These are phyloP conservation scores for Mirounga angustirostris DNA, from an alignment of 2,113 vertebrate species.

Conservation along the genomic window DNA sequence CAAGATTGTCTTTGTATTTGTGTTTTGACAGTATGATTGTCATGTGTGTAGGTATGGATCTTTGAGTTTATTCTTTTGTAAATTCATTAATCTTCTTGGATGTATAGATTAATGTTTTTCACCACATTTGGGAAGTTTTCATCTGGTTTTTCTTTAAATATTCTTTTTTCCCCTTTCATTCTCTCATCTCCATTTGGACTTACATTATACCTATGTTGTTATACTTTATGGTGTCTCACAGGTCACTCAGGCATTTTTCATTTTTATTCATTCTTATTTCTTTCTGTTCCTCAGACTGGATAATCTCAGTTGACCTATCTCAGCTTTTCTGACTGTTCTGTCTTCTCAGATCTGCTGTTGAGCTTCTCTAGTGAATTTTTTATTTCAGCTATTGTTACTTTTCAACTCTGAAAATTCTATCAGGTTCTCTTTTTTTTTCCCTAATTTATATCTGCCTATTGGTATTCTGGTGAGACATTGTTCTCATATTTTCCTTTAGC, in stretches of 20 bases:
- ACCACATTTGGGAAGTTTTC: background rate
- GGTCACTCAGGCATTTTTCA: background rate
- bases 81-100: background rate
- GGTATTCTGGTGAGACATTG: background rate
- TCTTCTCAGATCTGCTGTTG: background rate
- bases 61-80: background rate
- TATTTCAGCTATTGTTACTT: background rate
- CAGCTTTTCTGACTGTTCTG: background rate
- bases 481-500: background rate
- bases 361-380: background rate
- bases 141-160: background rate
- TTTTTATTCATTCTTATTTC: constrained; percentile 5
- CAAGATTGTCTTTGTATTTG: background rate
- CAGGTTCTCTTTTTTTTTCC: background rate
- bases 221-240: background rate
- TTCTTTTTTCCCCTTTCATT: background rate
- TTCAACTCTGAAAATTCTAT: background rate
- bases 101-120: background rate
- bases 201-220: background rate
- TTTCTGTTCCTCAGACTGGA: background rate
- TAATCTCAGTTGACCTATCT: background rate
- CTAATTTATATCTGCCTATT: background rate
- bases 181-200: background rate
- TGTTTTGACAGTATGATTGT: background rate
- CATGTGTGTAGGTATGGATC: background rate